Evolutionary conservation across 2,797 vertebrate species (phyloP).

Genomic region (Halcyon leucocephala): DNA sequence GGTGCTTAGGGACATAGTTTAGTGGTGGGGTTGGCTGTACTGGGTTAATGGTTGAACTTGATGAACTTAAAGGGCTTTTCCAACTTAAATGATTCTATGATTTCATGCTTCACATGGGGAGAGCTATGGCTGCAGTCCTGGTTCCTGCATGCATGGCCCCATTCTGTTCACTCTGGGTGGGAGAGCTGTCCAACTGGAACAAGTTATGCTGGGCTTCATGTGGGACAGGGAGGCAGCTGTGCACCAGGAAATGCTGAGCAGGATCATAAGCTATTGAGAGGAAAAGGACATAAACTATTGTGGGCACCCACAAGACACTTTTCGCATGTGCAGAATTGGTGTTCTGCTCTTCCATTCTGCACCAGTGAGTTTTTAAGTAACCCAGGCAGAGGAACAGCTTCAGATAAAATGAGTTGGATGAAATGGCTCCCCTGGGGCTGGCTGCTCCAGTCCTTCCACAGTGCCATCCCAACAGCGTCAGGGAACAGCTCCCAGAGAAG

Average conservation of each 20-base stretch:
- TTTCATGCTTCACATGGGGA: not conserved
- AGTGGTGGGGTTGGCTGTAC: too few species aligned
- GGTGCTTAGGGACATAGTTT: too few species aligned
- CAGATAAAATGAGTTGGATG: not conserved
- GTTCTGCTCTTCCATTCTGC: not conserved
- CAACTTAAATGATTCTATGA: too few species aligned
- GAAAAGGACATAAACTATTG: not conserved
- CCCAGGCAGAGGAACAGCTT: not conserved
- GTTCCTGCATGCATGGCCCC: not conserved
- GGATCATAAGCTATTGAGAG: not conserved
- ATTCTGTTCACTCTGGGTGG: not conserved
- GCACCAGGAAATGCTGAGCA: fast-evolving
- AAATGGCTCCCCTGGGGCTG: not conserved
- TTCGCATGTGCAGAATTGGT: fast-evolving
- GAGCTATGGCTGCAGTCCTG: not conserved
- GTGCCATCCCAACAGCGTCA: fast-evolving
- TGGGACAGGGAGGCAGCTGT: not conserved
- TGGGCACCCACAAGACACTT: not conserved
- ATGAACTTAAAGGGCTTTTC: too few species aligned
- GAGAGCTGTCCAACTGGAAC: fast-evolving
- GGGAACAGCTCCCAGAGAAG: not conserved
- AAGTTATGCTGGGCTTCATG: not conserved
- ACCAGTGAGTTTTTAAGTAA: not conserved
- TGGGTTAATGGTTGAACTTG: too few species aligned
- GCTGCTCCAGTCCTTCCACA: not conserved